A percentile compares a stretch with the other conserved stretches of the same genome.
Conservation (phyloP, 2,888 invertebrate genomes). For the Cenopis cana region DNA sequence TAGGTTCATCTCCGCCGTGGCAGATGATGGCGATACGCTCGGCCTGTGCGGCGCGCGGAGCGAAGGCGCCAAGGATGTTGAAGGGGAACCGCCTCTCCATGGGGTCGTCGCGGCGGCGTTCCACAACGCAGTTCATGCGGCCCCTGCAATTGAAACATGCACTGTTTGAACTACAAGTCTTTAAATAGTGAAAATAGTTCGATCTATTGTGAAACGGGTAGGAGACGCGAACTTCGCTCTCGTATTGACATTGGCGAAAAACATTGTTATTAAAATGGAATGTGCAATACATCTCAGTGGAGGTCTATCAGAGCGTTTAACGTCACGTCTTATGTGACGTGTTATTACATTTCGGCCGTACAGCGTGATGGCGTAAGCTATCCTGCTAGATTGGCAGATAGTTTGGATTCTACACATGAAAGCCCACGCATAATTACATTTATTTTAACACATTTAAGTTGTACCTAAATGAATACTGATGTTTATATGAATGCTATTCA, state of each 20-base stretch:
- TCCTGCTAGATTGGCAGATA: background rate
- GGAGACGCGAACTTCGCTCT: background rate
- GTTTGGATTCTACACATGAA: background rate
- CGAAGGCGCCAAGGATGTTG: slow-evolving; percentile 79
- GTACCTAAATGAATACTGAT: background rate
- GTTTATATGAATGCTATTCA: too few species aligned
- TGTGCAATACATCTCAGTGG: background rate
- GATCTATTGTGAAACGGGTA: background rate
- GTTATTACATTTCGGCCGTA: too few species aligned
- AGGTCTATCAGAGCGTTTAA: too few species aligned
- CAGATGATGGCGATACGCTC: slow-evolving; percentile 95
- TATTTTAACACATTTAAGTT: background rate
- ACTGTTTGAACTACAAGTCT: background rate
- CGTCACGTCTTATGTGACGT: too few species aligned
- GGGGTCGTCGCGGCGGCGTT: slow-evolving; percentile 93
- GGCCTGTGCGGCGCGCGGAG: slow-evolving; percentile 86
- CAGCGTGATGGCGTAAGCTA: too few species aligned
- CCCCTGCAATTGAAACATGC: slow-evolving; percentile 80
- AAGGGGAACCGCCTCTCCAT: slow-evolving; percentile 86
- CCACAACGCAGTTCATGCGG: slow-evolving; percentile 96
- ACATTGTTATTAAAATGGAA: background rate
- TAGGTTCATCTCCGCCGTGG: slow-evolving; percentile 90
- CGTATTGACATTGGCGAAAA: background rate
- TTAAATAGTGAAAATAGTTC: background rate
- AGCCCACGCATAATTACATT: background rate